These are phyloP conservation scores for Anastrepha ludens DNA, from an alignment of 1,140 invertebrate genomes.

Conservation along the genomic window DNA sequence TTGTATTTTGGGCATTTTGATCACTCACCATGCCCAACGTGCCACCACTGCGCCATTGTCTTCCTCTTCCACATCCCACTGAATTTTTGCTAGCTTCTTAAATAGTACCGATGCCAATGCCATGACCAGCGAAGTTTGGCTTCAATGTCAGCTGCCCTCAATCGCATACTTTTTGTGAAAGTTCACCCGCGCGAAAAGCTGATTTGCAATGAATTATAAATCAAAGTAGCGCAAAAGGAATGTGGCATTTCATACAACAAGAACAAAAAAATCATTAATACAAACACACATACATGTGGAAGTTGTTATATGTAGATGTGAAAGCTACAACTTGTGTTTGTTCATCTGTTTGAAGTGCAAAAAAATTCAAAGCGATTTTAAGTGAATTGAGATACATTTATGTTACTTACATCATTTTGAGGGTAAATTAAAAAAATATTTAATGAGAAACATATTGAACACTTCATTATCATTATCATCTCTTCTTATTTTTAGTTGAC, in stretches of 20 bases:
- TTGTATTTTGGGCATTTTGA: background rate
- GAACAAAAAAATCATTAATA: background rate
- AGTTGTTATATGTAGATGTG: too few relatives aligned
- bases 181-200: constrained; percentile 30
- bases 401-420: too few relatives aligned
- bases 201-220: constrained; percentile 31
- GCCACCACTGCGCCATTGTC: background rate
- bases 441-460: too few relatives aligned
- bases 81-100: background rate
- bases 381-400: too few relatives aligned
- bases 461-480: too few relatives aligned
- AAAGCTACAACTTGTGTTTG: too few relatives aligned
- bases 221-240: constrained; percentile 22
- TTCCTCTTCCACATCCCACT: background rate
- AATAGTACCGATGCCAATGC: background rate
- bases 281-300: background rate
- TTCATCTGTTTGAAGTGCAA: too few relatives aligned
- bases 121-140: background rate
- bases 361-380: too few relatives aligned
- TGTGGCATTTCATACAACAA: constrained; percentile 23
- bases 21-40: too few relatives aligned
- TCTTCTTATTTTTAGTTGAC: too few relatives aligned
- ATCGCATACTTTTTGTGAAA: constrained; percentile 45
- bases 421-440: too few relatives aligned
- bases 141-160: constrained; percentile 36